phyloP scores from a whole-genome alignment of 2,888 invertebrate genomes.

The Allacma fusca region DNA sequence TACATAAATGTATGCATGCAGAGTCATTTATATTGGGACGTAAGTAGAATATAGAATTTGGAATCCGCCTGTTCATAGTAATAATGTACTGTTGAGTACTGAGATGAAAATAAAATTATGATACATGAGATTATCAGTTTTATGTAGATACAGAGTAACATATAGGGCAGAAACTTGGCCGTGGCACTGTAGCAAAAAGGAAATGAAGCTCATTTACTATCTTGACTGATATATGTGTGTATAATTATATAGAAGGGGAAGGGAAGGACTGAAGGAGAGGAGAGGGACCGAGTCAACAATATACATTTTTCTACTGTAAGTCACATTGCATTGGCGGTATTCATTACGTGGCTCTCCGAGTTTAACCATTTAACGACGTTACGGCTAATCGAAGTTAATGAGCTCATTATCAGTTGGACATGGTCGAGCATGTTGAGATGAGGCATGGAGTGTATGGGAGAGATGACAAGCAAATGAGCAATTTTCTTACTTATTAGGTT shows the following conservation, averaged over 20 bases:
- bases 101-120: too few relatives aligned
- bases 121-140: too few relatives aligned
- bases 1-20: not conserved
- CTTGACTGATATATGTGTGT: too few relatives aligned
- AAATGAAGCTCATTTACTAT: constrained; percentile 5
- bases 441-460: not conserved
- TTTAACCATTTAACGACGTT: constrained; percentile 33
- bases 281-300: not conserved
- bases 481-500: constrained; percentile 12
- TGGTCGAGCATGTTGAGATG: constrained; percentile 28
- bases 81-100: too few relatives aligned
- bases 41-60: too few relatives aligned
- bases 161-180: too few relatives aligned
- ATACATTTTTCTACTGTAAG: not conserved
- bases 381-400: constrained; percentile 45
- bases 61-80: too few relatives aligned
- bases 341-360: not conserved
- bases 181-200: not conserved
- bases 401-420: constrained; percentile 44
- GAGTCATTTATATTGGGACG: too few relatives aligned
- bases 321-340: constrained; percentile 1
- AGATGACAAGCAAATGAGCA: constrained; percentile 24
- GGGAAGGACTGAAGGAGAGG: constrained; percentile 1
- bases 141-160: too few relatives aligned
- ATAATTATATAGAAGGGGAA: not conserved